phyloP scores from a whole-genome alignment of 2,113 vertebrate species.

The Hydrochoerus hydrochaeris region DNA sequence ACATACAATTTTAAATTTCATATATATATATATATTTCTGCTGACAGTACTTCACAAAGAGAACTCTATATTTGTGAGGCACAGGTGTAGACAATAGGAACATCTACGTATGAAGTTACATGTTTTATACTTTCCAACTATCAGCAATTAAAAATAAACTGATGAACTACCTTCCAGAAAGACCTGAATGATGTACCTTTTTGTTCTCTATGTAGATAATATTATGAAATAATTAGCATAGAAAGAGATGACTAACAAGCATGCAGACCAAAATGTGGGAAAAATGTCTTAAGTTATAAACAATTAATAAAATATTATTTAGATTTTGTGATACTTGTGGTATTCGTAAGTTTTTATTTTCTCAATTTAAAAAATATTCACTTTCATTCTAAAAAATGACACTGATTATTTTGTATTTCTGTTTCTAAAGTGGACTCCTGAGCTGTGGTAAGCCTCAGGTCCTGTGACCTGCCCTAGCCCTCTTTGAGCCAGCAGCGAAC shows the following conservation, averaged over 20 bases:
- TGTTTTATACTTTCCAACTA: background rate
- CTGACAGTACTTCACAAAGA: background rate
- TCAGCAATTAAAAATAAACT: background rate
- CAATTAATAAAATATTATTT: background rate
- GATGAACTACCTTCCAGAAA: background rate
- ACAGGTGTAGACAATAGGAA: background rate
- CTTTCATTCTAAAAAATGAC: background rate
- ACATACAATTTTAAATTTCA: background rate
- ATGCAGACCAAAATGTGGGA: background rate
- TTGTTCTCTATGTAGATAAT: background rate
- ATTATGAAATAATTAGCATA: background rate
- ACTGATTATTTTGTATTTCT: background rate
- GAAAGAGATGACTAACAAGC: background rate
- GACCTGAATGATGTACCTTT: background rate
- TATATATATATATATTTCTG: background rate
- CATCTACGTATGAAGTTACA: background rate
- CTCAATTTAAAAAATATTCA: background rate
- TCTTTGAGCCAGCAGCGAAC: background rate
- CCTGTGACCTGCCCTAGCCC: rapidly evolving
- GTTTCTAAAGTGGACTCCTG: background rate
- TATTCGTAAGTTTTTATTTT: background rate
- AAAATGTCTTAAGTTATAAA: background rate
- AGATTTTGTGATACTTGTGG: background rate
- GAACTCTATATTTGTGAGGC: constrained; percentile 27
- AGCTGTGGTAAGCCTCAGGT: background rate